phyloP scores from a whole-genome alignment of 2,113 vertebrate genomes.

The Lophotis ruficrista region DNA sequence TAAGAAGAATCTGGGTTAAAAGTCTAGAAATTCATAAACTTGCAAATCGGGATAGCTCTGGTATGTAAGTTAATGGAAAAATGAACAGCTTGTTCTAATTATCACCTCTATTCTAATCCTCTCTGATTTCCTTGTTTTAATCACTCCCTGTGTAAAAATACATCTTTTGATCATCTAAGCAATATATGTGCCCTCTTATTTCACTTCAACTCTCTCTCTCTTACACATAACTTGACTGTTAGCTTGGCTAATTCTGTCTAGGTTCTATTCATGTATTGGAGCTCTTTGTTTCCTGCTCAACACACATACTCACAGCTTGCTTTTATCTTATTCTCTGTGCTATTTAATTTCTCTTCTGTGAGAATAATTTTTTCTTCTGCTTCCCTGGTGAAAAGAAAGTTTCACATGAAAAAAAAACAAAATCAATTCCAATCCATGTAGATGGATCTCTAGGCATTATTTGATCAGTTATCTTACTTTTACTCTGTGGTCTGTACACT shows the following conservation, averaged over 20 bases:
- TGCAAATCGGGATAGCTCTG: constrained; percentile 43
- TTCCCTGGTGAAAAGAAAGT: not conserved
- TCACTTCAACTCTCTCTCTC: not conserved
- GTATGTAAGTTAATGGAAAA: constrained; percentile 33
- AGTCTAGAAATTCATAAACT: constrained; percentile 65
- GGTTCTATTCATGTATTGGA: not conserved
- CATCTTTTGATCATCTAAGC: constrained; percentile 48
- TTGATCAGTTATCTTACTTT: not conserved
- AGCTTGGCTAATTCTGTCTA: not conserved
- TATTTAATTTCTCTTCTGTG: not conserved
- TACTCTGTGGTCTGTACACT: not conserved
- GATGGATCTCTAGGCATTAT: not conserved
- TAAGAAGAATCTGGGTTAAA: constrained; percentile 55
- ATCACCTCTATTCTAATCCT: constrained; percentile 49
- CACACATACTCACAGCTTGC: not conserved
- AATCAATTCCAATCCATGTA: not conserved
- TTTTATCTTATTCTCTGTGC: not conserved
- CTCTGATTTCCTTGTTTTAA: constrained; percentile 46
- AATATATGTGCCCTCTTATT: constrained; percentile 33
- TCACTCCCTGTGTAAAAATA: constrained; percentile 36
- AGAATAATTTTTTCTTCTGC: not conserved
- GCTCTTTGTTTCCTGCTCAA: not conserved
- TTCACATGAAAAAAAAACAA: not conserved
- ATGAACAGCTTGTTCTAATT: constrained; percentile 57
- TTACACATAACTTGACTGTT: not conserved